A percentile compares a stretch with the other conserved stretches of the same genome.
Conservation (phyloP, 2,113 vertebrate species). For the Clarias batrachus region DNA sequence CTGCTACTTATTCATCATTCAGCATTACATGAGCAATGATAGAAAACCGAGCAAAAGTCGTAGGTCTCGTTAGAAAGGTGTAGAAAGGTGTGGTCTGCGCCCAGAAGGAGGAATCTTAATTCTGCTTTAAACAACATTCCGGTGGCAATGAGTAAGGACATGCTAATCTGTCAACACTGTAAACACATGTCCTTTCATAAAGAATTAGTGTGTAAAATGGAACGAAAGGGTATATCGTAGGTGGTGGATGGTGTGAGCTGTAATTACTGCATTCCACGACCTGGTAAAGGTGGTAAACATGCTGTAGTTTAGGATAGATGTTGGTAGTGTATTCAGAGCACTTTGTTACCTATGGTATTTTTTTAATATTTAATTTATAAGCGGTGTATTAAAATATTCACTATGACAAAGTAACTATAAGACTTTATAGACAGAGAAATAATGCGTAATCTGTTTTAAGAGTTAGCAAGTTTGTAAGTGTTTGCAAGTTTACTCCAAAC, state of each 20-base stretch:
- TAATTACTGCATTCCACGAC: conserved; percentile 27
- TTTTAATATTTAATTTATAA: neutral
- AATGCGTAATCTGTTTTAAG: neutral
- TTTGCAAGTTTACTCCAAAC: neutral
- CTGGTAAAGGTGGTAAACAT: conserved; percentile 14
- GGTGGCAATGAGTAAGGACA: neutral
- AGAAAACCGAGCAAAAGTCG: conserved; percentile 16
- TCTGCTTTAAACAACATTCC: conserved; percentile 38
- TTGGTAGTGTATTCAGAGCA: neutral
- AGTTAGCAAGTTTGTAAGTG: neutral
- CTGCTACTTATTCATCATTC: neutral
- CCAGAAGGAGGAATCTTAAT: conserved; percentile 43
- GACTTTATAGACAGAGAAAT: neutral
- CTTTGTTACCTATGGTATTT: neutral
- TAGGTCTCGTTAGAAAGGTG: conserved; percentile 31
- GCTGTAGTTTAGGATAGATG: neutral
- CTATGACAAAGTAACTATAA: neutral
- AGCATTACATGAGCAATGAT: conserved; percentile 1
- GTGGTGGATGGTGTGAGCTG: neutral
- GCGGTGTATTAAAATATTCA: neutral
- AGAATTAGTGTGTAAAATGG: neutral
- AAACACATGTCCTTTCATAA: conserved; percentile 8
- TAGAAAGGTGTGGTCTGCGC: conserved; percentile 21
- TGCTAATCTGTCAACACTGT: conserved; percentile 1
- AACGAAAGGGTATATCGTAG: neutral